phyloP scores from a whole-genome alignment of 2,797 vertebrate species.

The Babyrousa celebensis region DNA sequence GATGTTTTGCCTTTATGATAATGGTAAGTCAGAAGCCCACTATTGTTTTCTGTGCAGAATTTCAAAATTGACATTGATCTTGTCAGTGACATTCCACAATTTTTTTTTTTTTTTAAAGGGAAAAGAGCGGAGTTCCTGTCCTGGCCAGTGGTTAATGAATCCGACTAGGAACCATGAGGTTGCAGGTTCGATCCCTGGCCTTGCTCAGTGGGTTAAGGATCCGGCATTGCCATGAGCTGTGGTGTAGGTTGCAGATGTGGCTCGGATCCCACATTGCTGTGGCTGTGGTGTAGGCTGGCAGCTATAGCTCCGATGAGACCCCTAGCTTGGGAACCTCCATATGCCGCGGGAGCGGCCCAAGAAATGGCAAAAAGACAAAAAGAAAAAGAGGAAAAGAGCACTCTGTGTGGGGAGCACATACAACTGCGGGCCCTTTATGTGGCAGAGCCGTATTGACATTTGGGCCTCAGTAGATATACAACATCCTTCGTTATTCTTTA shows the following conservation, averaged over 20 bases:
- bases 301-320: too few species aligned
- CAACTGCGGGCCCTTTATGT: not conserved
- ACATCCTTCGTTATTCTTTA: not conserved
- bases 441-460: not conserved
- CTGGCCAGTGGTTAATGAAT: too few species aligned
- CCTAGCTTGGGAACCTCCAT: too few species aligned
- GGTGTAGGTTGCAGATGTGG: too few species aligned
- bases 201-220: too few species aligned
- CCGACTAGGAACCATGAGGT: too few species aligned
- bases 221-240: too few species aligned
- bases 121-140: not conserved
- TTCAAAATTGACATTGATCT: not conserved
- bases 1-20: conserved; percentile 32
- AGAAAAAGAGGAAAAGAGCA: not conserved
- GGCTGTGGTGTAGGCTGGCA: too few species aligned
- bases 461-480: not conserved
- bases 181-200: too few species aligned
- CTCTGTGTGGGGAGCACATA: not conserved
- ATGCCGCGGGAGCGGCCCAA: too few species aligned
- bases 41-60: conserved; percentile 25
- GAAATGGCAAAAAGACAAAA: too few species aligned
- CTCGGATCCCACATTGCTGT: too few species aligned
- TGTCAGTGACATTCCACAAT: conserved; percentile 7
- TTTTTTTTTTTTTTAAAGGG: not conserved
- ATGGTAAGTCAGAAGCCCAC: conserved; percentile 5